phyloP scores from a whole-genome alignment of 2,113 vertebrate genomes.

The Campylomormyrus numenius region DNA sequence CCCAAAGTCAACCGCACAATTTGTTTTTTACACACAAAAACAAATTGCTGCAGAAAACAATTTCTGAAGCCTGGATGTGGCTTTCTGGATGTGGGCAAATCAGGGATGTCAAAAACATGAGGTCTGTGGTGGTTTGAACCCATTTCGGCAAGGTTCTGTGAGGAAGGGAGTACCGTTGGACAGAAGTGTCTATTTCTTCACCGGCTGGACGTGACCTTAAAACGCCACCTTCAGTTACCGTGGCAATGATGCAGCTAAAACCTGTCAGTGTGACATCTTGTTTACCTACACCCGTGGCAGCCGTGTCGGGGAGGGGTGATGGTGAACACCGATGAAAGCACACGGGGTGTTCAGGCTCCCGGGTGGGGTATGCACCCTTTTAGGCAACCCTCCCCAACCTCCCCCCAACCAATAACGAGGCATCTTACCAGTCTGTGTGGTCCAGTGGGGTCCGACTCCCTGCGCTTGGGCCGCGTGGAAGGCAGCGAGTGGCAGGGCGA shows the following conservation, averaged over 20 bases:
- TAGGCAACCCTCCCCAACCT: not conserved
- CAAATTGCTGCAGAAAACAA: not conserved
- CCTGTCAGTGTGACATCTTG: not conserved
- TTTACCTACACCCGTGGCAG: not conserved
- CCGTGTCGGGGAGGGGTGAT: not conserved
- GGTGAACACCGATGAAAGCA: not conserved
- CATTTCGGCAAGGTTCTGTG: not conserved
- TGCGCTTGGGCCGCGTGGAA: conserved; percentile 72
- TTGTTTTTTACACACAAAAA: not conserved
- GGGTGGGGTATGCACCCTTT: not conserved
- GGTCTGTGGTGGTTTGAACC: not conserved
- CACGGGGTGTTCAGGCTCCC: not conserved
- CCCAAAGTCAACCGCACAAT: not conserved
- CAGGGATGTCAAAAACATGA: not conserved
- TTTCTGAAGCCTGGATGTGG: not conserved
- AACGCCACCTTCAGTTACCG: not conserved
- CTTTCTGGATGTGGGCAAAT: not conserved
- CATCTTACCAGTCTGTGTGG: conserved; percentile 91
- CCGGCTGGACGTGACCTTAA: not conserved
- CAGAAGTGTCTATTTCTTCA: not conserved
- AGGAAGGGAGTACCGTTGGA: not conserved
- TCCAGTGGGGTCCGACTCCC: conserved; percentile 84
- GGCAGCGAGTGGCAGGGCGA: conserved; percentile 85
- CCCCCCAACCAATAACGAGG: not conserved
- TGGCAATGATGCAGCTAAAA: not conserved